Base-by-base conservation (phyloP, 2,888 invertebrate genomes). In the Ferrisia virgata region DNA sequence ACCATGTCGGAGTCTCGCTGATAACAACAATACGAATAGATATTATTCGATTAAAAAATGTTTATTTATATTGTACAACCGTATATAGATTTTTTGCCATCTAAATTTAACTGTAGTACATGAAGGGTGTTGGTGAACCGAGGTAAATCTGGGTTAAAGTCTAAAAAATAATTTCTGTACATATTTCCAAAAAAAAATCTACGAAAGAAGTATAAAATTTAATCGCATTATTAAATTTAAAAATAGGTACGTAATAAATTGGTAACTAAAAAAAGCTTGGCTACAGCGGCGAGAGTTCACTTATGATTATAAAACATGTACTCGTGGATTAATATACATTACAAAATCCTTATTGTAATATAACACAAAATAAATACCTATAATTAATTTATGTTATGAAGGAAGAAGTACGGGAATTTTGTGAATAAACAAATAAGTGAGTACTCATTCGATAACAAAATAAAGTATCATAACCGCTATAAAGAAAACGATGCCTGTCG, bases 51-150 rank as follows among this genome's bases (percentile, higher is more conserved):
- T 69, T 13, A 69, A 69, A 69, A 69, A 69, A 69, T 22, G 53
- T 53, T 22, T 53, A 53, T 53, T 53, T 40, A n/a, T 69, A 69
- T 69, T 31, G 69, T 69, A 69, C 69, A 69, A 69, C 69, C 69
- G 69, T 33, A 33, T 40, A 40, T 69, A 69, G 31, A 69, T n/a
- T 69, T 69, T 69, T 33, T 15, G 31, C 31, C n/a, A 31, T 53
- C 53, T 53, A 53, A 47, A 22, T 53, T 53, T 22, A 53, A 18
- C 53, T 53, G 13, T 22, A 22, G 53, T 53, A 53, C 53, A 53
- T 53, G 22, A 22, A 53, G 22, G 22, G 53, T 18, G 53, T 53
- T n/a, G 47, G 47, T 47, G 22, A 53, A 53, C 22, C 53, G 18
- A 53, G 18, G 53, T 13, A n/a, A n/a, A n/a, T n/a, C n/a, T n/a